These are phyloP conservation scores for Tillus elongatus DNA, from an alignment of 2,888 invertebrate genomes.

Conservation along the genomic window DNA sequence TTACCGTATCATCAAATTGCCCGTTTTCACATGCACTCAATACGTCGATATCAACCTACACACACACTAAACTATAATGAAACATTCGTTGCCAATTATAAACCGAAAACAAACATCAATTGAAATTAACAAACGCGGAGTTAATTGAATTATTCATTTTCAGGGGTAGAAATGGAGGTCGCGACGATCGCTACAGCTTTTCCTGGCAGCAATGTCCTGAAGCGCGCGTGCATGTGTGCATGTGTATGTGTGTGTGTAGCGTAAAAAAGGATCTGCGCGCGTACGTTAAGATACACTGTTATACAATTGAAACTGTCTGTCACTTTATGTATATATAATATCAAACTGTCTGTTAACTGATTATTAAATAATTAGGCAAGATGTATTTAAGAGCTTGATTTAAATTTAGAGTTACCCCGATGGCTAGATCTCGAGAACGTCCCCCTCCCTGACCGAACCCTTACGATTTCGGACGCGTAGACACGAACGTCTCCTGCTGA, in stretches of 20 bases:
- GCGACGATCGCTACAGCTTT: not conserved
- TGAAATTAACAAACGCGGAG: not conserved
- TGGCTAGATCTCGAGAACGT: slow-evolving; percentile 27
- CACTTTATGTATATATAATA: too few relatives aligned
- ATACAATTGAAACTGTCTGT: too few relatives aligned
- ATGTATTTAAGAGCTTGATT: slow-evolving; percentile 36
- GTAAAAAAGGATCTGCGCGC: too few relatives aligned
- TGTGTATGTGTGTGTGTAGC: too few relatives aligned
- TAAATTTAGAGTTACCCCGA: slow-evolving; percentile 38
- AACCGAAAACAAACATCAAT: too few relatives aligned
- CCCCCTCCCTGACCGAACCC: slow-evolving; percentile 35
- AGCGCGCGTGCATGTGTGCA: too few relatives aligned
- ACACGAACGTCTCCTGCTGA: not conserved
- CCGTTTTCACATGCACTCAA: too few relatives aligned
- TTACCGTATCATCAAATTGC: slow-evolving; percentile 9
- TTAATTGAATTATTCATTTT: slow-evolving; percentile 8
- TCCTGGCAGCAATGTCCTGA: not conserved
- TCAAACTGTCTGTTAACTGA: slow-evolving; percentile 21
- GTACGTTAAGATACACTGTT: too few relatives aligned
- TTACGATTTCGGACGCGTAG: slow-evolving; percentile 17
- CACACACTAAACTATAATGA: too few relatives aligned
- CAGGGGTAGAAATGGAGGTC: slow-evolving; percentile 4
- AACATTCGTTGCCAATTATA: too few relatives aligned
- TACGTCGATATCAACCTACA: too few relatives aligned
- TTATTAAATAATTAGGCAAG: slow-evolving; percentile 36